Conservation (phyloP, 2,113 vertebrate genomes). For the Muntiacus reevesi region DNA sequence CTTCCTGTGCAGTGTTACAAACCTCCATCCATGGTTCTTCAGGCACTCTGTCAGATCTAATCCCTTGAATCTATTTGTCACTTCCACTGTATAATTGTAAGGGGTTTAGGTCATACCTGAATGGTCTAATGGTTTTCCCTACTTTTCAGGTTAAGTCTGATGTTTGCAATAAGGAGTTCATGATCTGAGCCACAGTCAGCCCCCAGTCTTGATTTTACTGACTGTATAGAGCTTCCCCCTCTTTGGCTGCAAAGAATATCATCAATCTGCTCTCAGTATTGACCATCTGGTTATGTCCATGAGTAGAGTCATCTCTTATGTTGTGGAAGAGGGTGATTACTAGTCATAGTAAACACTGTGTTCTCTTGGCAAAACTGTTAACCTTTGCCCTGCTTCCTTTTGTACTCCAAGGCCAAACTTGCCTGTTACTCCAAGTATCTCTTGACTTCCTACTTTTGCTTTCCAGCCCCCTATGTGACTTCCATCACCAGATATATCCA, state of each 20-base stretch:
- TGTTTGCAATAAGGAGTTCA: neutral
- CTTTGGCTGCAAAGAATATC: neutral
- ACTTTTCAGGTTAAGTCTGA: neutral
- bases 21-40: neutral
- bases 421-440: neutral
- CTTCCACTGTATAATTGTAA: neutral
- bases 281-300: neutral
- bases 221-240: neutral
- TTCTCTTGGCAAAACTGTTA: neutral
- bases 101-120: neutral
- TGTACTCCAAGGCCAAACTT: neutral
- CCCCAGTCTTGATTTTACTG: neutral
- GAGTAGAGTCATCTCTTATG: neutral
- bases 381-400: neutral
- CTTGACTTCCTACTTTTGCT: neutral
- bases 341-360: neutral
- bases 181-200: neutral
- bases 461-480: neutral
- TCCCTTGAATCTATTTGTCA: neutral
- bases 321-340: neutral
- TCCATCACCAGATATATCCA: neutral
- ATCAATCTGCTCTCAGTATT: neutral
- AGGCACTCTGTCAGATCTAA: neutral
- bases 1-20: neutral
- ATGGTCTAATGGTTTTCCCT: neutral